Base-by-base conservation (phyloP, 64 coral and sea anemone genomes). In the Dendrophyllia cribrosa region DNA sequence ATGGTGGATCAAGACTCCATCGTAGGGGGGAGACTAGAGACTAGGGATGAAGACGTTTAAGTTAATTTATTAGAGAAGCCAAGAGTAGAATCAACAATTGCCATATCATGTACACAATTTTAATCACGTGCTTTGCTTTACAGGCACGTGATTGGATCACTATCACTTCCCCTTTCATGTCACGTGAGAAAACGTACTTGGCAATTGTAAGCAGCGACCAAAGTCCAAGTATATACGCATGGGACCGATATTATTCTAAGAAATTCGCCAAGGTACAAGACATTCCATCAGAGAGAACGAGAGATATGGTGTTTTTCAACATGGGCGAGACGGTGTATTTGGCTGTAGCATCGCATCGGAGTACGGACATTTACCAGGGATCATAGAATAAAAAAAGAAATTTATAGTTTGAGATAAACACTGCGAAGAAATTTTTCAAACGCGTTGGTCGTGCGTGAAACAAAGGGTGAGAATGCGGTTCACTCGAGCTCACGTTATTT, bases 271-370 rank as follows among this genome's bases (percentile, higher is more conserved):
- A 97, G 58, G 70, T 97, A 15, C 95, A 97, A 82, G 87, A 93
- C 13, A 91, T 97, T 23, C 76, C 88, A 5, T 90, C 92, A 6
- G 74, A 22, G 46, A 77, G 92, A 77, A 97, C 95, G 47, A 88
- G 95, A 59, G 95, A 97, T 77, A 97, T 97, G 95, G 92, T 87
- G 44, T 97, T 97, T 60, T 97, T 97, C 59, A 97, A 87, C 95
- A 97, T 97, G 95, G 95, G 81, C 14, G 95, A 86, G 65, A 91
- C 47, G 3, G 95, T 97, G 6, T 97, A 97, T 66, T 70, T 97
- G 25, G 88, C 95, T 3, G 92, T 97, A 3, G 88, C 95, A 19
- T 97, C 95, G 20, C 95, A 97, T 69, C 88, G 88, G 3, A 97
- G 82, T 34, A 97, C 95, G 3, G 82, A 77, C 23, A 94, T 97